Base-by-base conservation (phyloP, 2,113 vertebrate species). In the Chlorodrepanis virens region DNA sequence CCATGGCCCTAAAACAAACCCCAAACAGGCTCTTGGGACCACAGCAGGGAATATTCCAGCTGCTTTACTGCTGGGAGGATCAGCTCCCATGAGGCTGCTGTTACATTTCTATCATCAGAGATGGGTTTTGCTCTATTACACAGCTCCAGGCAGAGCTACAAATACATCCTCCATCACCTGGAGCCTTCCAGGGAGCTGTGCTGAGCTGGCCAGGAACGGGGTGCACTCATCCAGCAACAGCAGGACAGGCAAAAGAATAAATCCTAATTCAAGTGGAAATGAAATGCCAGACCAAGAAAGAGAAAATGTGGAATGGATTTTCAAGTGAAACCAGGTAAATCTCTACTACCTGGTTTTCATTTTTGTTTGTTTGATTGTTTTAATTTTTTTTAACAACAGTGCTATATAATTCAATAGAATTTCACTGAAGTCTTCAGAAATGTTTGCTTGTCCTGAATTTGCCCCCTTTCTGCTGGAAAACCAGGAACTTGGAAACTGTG, bases 81-180 rank as follows among this genome's bases (percentile, higher is more conserved):
- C 76, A 19, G 33, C 61, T 79, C 63, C 70, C 35, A 31, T 5
- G 22, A 40, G 54, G 59, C 81, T 89, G 92, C 84, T 72, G 29
- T 29, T 70, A 10, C 3, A 5, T 78, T 83, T 63, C 52, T 54
- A 28, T 22, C 29, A 39, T 56, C 65, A 69, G 2, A 52, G 47
- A 29, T 50, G 61, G 50, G 39, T 1, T 95, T 95, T 87, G 92
- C 68, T 84, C 91, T 80, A 1, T 54, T 92, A 47, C 79, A 47
- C 94, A 72, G 86, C 94, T 95, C 15, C 15, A 6, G 83, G 93
- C 91, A 87, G 68, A 75, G 91, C 83, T 82, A 27, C 47, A 84
- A 67, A 78, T 81, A 24, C 49, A 53, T 23, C 77, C 50, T 72
- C n/a, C 50, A 16, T 81, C 77, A 60, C 81, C 87, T 52, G 63